Evolutionary conservation across 2,113 vertebrate species (phyloP).

Genomic region (Cyanoderma ruficeps): DNA sequence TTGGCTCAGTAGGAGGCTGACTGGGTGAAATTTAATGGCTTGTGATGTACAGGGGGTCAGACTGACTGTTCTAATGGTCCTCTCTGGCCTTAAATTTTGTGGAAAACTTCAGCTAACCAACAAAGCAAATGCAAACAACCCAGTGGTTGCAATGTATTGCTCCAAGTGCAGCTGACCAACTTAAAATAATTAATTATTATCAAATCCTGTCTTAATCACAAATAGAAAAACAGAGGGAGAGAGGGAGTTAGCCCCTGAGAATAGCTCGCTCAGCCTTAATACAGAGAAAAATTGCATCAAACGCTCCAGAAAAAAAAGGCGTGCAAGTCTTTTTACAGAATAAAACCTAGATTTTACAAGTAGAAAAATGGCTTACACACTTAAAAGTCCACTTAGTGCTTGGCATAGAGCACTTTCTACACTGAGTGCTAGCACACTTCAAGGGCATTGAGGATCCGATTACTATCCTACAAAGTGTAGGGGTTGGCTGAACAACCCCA

Average conservation of each 20-base stretch:
- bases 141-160: not conserved
- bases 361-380: conserved; percentile 52
- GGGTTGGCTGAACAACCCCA: conserved; percentile 60
- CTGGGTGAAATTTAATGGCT: conserved; percentile 19
- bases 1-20: not conserved
- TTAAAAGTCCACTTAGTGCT: conserved; percentile 66
- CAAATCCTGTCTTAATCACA: not conserved
- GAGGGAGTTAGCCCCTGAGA: not conserved
- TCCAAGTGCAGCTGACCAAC: not conserved
- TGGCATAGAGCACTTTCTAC: conserved; percentile 63
- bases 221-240: not conserved
- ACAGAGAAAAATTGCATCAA: conserved; percentile 27
- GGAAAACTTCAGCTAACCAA: not conserved
- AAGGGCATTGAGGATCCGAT: conserved; percentile 70
- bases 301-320: not conserved
- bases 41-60: not conserved
- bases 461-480: conserved; percentile 68
- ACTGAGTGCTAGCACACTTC: conserved; percentile 64
- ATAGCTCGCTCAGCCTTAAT: not conserved
- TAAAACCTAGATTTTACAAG: conserved; percentile 57
- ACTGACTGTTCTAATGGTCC: not conserved
- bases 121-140: not conserved
- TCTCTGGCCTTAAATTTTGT: conserved; percentile 9
- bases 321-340: conserved; percentile 58
- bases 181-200: not conserved